A percentile compares a stretch with the other conserved stretches of the same genome.
Evolutionary conservation across 2,797 vertebrate genomes (phyloP).

Genomic region (Dromococcyx pavoninus): DNA sequence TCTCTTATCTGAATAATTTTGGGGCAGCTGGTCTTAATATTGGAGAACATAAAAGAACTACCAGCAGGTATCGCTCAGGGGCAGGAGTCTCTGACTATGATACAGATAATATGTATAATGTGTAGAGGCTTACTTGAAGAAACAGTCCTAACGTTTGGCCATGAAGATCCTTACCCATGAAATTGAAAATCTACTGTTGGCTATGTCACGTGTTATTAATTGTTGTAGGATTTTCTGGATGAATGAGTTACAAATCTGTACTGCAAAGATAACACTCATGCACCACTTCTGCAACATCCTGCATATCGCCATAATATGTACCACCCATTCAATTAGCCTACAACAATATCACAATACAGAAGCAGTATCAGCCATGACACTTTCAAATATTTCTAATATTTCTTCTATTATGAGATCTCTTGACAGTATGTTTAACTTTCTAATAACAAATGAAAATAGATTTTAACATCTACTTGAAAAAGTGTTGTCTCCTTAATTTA

Average conservation of each 20-base stretch:
- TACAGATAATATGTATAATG: not conserved
- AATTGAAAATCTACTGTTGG: not conserved
- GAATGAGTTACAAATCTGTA: not conserved
- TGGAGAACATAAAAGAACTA: not conserved
- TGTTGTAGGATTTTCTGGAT: not conserved
- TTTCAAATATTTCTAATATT: not conserved
- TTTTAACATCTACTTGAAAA: not conserved
- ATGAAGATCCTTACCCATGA: not conserved
- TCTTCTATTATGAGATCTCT: not conserved
- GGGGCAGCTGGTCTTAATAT: not conserved
- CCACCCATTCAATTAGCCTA: not conserved
- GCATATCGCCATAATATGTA: not conserved
- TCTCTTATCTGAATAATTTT: not conserved
- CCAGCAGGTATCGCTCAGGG: not conserved
- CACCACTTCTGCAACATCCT: not conserved
- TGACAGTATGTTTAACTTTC: not conserved
- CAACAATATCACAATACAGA: not conserved
- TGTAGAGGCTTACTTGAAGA: not conserved
- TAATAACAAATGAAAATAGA: not conserved
- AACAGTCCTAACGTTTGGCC: not conserved
- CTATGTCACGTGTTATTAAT: not conserved
- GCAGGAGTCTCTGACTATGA: not conserved
- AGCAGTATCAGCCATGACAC: not conserved
- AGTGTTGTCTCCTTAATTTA: rapidly evolving
- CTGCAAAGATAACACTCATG: not conserved